phyloP scores from a whole-genome alignment of 1,140 invertebrate genomes.

The Lethrus apterus region DNA sequence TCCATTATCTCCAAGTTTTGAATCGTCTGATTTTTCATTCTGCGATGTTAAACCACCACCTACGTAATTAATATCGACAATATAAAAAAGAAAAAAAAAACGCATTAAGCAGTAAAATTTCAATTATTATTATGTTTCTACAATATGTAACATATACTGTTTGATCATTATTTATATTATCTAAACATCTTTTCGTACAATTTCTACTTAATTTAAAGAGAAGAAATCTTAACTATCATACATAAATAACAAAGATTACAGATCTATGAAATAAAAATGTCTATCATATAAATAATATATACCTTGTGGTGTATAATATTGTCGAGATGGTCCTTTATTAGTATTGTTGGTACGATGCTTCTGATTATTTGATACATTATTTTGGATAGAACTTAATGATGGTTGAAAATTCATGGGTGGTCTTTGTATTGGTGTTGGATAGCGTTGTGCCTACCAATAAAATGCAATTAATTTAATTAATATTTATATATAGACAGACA shows the following conservation, averaged over 20 bases:
- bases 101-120: too few species aligned
- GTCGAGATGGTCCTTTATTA: conserved; percentile 31
- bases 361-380: conserved; percentile 26
- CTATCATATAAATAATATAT: too few species aligned
- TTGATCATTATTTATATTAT: too few species aligned
- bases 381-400: conserved; percentile 28
- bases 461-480: conserved; percentile 14
- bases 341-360: conserved; percentile 32
- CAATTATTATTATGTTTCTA: too few species aligned
- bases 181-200: too few species aligned
- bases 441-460: conserved; percentile 34
- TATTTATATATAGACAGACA: background rate
- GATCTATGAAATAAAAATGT: too few species aligned
- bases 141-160: too few species aligned
- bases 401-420: conserved; percentile 33
- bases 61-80: too few species aligned
- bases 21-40: conserved; percentile 34
- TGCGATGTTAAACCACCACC: conserved; percentile 27
- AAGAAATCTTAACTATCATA: too few species aligned
- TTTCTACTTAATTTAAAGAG: too few species aligned
- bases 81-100: too few species aligned
- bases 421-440: conserved; percentile 37
- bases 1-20: conserved; percentile 25
- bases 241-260: too few species aligned
- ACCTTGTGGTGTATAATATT: conserved; percentile 38